phyloP scores from a whole-genome alignment of 2,888 invertebrate species.

The Oligia fasciuncula region DNA sequence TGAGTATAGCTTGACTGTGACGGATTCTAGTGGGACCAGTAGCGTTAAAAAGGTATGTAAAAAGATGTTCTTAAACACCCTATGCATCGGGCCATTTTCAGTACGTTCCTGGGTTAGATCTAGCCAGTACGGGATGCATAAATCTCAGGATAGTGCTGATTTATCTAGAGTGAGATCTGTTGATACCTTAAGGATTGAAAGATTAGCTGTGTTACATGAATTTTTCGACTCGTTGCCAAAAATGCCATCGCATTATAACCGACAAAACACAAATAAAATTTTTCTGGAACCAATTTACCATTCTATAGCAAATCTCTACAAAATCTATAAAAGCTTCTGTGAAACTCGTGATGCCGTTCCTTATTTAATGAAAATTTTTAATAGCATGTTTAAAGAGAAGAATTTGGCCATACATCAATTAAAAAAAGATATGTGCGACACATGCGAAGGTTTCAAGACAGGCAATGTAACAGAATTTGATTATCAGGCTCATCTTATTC shows the following conservation, averaged over 20 bases:
- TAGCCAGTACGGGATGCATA: constrained; percentile 18
- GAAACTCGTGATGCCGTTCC: constrained; percentile 11
- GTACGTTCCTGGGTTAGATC: constrained; percentile 22
- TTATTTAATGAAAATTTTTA: constrained; percentile 15
- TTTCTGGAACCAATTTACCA: constrained; percentile 19
- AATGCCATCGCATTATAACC: constrained; percentile 23
- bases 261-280: constrained; percentile 8
- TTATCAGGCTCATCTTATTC: constrained; percentile 24
- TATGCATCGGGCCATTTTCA: constrained; percentile 16
- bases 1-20: constrained; percentile 14
- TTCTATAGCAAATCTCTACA: constrained; percentile 22
- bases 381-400: constrained; percentile 26
- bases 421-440: constrained; percentile 22
- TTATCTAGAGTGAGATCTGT: constrained; percentile 17
- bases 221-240: constrained; percentile 22
- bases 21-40: constrained; percentile 15
- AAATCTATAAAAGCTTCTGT: constrained; percentile 24
- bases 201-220: constrained; percentile 17
- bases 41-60: constrained; percentile 13
- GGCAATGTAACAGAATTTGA: constrained; percentile 17
- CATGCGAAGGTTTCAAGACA: constrained; percentile 8
- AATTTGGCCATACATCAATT: constrained; percentile 22
- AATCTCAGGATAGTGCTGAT: constrained; percentile 13
- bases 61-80: constrained; percentile 21
- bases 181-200: constrained; percentile 15